These are phyloP conservation scores for Podocnemis expansa DNA, from an alignment of 2,113 vertebrate species.

Conservation along the genomic window DNA sequence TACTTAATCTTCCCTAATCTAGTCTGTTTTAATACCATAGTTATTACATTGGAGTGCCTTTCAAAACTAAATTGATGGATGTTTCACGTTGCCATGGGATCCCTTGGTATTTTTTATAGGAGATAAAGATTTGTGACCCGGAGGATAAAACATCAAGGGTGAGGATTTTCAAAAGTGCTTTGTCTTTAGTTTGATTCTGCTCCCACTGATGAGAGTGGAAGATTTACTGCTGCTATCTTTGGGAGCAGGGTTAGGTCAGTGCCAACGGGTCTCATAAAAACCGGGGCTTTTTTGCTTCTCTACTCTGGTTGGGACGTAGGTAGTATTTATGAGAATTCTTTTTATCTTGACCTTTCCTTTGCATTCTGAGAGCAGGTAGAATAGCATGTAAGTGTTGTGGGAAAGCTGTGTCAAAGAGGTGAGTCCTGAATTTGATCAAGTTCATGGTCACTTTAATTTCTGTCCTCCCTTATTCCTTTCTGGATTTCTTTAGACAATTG, in stretches of 20 bases:
- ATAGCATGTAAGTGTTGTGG: background rate
- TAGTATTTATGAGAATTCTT: background rate
- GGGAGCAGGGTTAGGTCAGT: background rate
- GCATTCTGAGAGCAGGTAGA: background rate
- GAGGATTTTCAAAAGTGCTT: background rate
- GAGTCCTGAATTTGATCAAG: background rate
- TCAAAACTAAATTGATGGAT: background rate
- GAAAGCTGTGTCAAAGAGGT: background rate
- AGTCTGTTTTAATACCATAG: background rate
- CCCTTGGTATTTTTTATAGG: background rate
- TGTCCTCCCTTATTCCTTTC: background rate
- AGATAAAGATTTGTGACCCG: background rate
- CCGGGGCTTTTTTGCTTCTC: background rate
- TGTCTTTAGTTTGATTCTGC: fast-evolving
- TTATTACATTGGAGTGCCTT: background rate
- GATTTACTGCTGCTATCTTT: background rate
- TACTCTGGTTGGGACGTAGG: background rate
- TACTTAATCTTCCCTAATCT: background rate
- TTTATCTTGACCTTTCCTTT: background rate
- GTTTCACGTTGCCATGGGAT: background rate
- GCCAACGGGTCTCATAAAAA: background rate
- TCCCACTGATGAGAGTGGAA: background rate
- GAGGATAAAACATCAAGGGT: background rate
- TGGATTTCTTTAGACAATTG: background rate
- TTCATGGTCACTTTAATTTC: background rate